Evolutionary conservation across 2,113 vertebrate genomes (phyloP).

Genomic region (Poecile atricapillus): DNA sequence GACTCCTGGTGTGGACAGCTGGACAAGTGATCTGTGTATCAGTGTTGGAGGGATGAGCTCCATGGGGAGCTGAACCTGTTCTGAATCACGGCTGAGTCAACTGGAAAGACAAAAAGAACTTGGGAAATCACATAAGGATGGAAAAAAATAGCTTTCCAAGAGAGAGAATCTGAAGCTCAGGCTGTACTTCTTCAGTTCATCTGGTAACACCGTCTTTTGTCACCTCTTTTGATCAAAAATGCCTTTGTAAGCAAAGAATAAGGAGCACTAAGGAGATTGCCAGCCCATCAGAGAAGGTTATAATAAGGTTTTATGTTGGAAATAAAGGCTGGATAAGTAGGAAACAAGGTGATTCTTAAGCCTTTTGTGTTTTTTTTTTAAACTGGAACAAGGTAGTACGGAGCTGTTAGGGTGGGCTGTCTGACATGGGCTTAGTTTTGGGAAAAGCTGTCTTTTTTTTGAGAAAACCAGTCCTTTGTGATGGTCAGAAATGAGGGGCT

Average conservation of each 20-base stretch:
- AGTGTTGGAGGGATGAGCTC: neutral
- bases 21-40: neutral
- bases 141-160: neutral
- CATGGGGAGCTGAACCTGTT: neutral
- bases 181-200: neutral
- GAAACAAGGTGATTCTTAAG: neutral
- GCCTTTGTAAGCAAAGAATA: neutral
- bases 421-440: neutral
- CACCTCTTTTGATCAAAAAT: neutral
- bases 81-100: neutral
- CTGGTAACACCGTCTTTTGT: neutral
- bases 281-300: neutral
- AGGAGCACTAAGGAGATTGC: neutral
- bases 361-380: neutral
- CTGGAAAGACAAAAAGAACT: neutral
- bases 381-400: neutral
- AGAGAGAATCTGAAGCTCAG: neutral
- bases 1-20: neutral
- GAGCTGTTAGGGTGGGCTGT: neutral
- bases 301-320: neutral
- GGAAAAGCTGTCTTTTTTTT: neutral
- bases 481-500: neutral
- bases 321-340: neutral
- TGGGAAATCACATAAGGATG: neutral
- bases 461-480: fast-evolving